Evolutionary conservation across 2,888 invertebrate species (phyloP).

Genomic region (Argynnis bischoffii): DNA sequence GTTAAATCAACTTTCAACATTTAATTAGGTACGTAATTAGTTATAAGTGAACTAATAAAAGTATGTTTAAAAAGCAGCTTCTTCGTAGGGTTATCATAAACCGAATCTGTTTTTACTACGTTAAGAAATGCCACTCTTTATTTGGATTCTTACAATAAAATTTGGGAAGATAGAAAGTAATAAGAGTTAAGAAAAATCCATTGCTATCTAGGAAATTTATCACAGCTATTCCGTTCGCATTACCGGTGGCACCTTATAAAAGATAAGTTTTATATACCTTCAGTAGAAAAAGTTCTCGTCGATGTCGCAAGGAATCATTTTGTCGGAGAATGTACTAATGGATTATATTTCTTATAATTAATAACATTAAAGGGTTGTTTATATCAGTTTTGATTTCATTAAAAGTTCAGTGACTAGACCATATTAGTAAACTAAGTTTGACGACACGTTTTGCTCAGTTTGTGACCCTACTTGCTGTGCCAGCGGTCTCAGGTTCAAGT

Average conservation of each 20-base stretch:
- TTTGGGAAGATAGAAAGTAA: constrained; percentile 14
- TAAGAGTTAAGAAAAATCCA: constrained; percentile 19
- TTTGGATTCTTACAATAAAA: constrained; percentile 2
- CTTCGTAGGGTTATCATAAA: not conserved
- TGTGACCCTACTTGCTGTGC: too few species aligned
- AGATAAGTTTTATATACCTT: constrained; percentile 24
- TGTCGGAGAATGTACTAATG: constrained; percentile 4
- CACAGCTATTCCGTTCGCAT: constrained; percentile 19
- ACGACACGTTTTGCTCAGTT: too few species aligned
- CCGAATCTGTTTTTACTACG: not conserved
- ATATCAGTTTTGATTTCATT: not conserved
- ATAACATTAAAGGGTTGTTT: constrained; percentile 1
- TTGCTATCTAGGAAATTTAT: constrained; percentile 24
- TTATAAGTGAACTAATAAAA: too few species aligned
- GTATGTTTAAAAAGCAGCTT: too few species aligned
- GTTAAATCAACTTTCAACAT: too few species aligned
- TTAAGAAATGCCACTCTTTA: constrained; percentile 4
- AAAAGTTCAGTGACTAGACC: too few species aligned
- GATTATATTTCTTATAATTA: not conserved
- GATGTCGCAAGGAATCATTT: constrained; percentile 16
- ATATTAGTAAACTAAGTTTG: too few species aligned
- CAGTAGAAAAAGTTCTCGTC: constrained; percentile 22
- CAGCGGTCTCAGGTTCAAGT: too few species aligned
- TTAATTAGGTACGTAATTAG: too few species aligned
- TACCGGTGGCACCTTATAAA: constrained; percentile 20